A percentile compares a stretch with the other conserved stretches of the same genome.
phyloP scores from a whole-genome alignment of 2,113 vertebrate genomes.

The Onychorhynchus coronatus region DNA sequence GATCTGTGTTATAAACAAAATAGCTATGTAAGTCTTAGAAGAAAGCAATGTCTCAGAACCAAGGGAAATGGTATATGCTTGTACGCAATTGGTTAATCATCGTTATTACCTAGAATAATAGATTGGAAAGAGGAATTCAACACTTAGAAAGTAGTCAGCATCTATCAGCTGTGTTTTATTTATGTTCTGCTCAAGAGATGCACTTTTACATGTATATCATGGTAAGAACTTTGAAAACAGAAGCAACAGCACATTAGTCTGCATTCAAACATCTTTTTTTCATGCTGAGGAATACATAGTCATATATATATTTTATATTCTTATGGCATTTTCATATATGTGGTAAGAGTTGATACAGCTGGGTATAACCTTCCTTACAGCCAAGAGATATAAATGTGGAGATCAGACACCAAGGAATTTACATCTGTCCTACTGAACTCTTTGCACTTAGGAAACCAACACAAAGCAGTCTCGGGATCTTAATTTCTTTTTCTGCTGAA shows the following conservation, averaged over 20 bases:
- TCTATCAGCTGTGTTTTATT: not conserved
- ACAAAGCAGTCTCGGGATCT: not conserved
- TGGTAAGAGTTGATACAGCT: not conserved
- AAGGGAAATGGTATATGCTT: not conserved
- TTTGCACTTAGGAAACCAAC: not conserved
- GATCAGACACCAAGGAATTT: not conserved
- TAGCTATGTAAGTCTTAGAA: not conserved
- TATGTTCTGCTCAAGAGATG: not conserved
- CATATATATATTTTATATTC: not conserved
- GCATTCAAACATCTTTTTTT: not conserved
- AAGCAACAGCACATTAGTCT: not conserved
- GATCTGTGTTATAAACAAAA: not conserved
- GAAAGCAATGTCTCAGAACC: not conserved
- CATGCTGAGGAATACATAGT: not conserved
- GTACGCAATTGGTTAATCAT: not conserved
- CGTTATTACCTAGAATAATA: not conserved
- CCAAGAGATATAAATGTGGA: not conserved
- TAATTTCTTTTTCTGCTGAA: not conserved
- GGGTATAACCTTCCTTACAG: not conserved
- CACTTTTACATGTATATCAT: accelerated
- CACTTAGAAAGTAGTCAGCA: not conserved
- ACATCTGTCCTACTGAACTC: not conserved
- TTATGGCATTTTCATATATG: not conserved
- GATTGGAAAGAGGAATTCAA: not conserved
- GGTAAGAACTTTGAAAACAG: not conserved